Conservation (phyloP, 2,888 invertebrate genomes). For the Monochamus alternatus region DNA sequence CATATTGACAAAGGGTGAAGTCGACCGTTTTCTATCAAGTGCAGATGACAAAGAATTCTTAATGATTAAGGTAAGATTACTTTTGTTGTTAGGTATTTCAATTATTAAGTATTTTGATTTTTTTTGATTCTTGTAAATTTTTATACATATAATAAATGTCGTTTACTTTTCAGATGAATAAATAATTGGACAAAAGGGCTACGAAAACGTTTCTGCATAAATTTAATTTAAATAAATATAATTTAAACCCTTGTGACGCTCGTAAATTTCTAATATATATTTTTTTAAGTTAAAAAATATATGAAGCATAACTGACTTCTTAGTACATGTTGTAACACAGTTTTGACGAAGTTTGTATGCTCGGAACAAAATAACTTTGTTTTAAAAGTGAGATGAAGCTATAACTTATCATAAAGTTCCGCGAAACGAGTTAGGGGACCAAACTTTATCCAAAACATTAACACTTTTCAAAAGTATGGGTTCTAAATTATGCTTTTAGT, state of each 20-base stretch:
- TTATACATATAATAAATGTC: too few relatives aligned
- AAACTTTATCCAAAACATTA: neutral
- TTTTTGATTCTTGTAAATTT: too few relatives aligned
- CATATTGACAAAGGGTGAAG: too few relatives aligned
- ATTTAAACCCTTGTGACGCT: neutral
- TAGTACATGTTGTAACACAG: neutral
- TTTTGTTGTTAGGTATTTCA: too few relatives aligned
- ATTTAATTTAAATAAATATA: too few relatives aligned
- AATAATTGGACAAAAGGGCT: too few relatives aligned
- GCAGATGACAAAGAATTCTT: too few relatives aligned
- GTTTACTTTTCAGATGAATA: too few relatives aligned
- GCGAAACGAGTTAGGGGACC: neutral
- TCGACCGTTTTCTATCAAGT: too few relatives aligned
- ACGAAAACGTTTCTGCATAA: too few relatives aligned
- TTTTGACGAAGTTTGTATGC: neutral
- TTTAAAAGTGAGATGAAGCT: neutral
- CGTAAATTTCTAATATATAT: neutral
- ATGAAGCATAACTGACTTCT: neutral
- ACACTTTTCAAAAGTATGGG: neutral
- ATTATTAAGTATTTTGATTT: too few relatives aligned
- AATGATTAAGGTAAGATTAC: too few relatives aligned
- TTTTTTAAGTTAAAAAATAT: neutral
- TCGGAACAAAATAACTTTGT: neutral
- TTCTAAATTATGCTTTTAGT: neutral
- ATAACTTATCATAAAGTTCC: neutral